phyloP scores from a whole-genome alignment of 2,888 invertebrate species.

The Melanostoma scalare region DNA sequence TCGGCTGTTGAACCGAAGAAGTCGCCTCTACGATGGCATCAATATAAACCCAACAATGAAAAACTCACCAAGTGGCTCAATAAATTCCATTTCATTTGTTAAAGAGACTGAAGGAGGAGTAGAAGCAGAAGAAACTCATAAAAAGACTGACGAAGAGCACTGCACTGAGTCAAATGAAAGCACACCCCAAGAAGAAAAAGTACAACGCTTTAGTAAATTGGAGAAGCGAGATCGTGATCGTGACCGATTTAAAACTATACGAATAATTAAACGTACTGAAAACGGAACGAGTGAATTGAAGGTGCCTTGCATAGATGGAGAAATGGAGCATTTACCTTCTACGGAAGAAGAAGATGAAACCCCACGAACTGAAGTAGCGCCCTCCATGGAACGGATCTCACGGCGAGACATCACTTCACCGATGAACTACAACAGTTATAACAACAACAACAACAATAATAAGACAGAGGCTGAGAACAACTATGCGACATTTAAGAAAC shows the following conservation, averaged over 20 bases:
- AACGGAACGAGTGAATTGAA: slow-evolving; percentile 76
- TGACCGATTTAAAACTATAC: slow-evolving; percentile 82
- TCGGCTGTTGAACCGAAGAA: slow-evolving; percentile 80
- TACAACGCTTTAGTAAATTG: slow-evolving; percentile 71
- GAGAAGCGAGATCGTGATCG: slow-evolving; percentile 81
- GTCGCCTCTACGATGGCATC: slow-evolving; percentile 81
- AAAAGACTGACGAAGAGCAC: slow-evolving; percentile 73
- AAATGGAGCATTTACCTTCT: slow-evolving; percentile 60
- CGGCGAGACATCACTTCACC: slow-evolving; percentile 75
- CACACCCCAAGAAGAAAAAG: slow-evolving; percentile 53
- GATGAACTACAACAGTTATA: slow-evolving; percentile 74
- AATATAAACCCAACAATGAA: slow-evolving; percentile 76
- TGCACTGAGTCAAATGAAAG: slow-evolving; percentile 74
- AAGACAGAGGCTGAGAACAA: slow-evolving; percentile 40
- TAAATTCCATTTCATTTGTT: slow-evolving; percentile 77
- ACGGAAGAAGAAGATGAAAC: slow-evolving; percentile 58
- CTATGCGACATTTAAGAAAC: slow-evolving; percentile 79
- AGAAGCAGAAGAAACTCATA: slow-evolving; percentile 45
- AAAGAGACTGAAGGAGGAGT: slow-evolving; percentile 73
- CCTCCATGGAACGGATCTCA: slow-evolving; percentile 74
- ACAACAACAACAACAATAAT: slow-evolving; percentile 65
- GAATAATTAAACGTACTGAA: slow-evolving; percentile 78
- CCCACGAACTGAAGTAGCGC: slow-evolving; percentile 44
- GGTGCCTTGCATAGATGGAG: slow-evolving; percentile 81
- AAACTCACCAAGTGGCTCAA: slow-evolving; percentile 62